Evolutionary conservation across 2,888 invertebrate genomes (phyloP).

Genomic region (Allygus modestus): DNA sequence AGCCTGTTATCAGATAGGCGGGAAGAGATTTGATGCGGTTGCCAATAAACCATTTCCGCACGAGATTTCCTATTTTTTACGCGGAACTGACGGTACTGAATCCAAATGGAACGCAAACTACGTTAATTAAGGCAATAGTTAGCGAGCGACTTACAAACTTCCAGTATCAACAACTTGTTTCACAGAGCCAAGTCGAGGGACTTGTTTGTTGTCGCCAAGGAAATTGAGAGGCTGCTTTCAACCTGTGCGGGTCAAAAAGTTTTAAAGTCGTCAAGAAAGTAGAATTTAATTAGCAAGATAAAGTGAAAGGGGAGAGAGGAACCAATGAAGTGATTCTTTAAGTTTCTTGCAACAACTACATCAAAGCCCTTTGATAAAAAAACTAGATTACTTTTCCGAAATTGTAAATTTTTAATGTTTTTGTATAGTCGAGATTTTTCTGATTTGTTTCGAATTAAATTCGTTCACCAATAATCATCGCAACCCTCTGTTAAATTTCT

Average conservation of each 20-base stretch:
- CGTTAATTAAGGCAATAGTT: too few species aligned
- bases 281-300: constrained; percentile 14
- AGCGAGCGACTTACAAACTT: too few species aligned
- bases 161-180: too few species aligned
- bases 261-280: constrained; percentile 10
- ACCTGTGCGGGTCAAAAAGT: neutral
- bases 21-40: neutral
- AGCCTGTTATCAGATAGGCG: neutral
- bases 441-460: too few species aligned
- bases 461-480: too few species aligned
- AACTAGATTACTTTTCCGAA: neutral
- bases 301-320: neutral
- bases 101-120: too few species aligned
- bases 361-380: neutral
- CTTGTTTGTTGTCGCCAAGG: neutral
- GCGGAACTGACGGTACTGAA: too few species aligned
- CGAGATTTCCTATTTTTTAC: too few species aligned
- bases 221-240: constrained; percentile 18
- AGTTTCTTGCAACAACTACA: neutral
- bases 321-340: neutral
- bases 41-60: neutral
- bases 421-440: too few species aligned
- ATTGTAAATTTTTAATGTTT: too few species aligned
- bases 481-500: too few species aligned
- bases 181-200: too few species aligned